Conservation (phyloP, 2,797 vertebrate species). For the Scolopax rusticola region DNA sequence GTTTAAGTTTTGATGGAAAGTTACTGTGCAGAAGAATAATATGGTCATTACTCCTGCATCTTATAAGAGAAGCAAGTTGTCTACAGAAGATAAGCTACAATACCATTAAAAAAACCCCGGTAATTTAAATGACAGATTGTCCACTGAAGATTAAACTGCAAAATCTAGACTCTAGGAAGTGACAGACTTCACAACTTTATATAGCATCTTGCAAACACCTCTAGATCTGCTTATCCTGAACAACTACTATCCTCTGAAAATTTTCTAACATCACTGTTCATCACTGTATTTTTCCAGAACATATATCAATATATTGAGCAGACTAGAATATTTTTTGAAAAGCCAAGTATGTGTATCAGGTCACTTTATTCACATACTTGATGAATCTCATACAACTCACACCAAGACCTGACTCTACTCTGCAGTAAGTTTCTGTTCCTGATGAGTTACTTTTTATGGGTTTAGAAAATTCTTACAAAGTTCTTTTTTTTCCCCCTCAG, state of each 20-base stretch:
- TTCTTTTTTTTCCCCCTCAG: background rate
- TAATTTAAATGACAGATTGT: background rate
- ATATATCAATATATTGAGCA: background rate
- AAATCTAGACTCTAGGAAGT: background rate
- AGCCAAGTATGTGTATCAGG: background rate
- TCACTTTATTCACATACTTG: background rate
- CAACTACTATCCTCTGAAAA: background rate
- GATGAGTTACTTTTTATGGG: background rate
- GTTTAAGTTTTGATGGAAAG: slow-evolving; percentile 3
- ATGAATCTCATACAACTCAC: background rate
- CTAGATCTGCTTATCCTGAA: background rate
- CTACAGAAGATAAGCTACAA: background rate
- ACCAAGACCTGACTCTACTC: background rate
- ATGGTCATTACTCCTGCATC: background rate
- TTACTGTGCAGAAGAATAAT: background rate
- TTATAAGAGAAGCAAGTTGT: background rate
- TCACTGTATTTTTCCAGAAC: background rate
- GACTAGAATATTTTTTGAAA: background rate
- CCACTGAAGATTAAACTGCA: background rate
- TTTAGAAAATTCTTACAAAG: background rate
- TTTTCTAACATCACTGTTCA: background rate
- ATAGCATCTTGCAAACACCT: background rate
- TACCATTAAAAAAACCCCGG: background rate
- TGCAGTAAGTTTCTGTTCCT: background rate
- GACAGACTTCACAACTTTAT: background rate